phyloP scores from a whole-genome alignment of 2,113 vertebrate species.

The Hylia prasina region DNA sequence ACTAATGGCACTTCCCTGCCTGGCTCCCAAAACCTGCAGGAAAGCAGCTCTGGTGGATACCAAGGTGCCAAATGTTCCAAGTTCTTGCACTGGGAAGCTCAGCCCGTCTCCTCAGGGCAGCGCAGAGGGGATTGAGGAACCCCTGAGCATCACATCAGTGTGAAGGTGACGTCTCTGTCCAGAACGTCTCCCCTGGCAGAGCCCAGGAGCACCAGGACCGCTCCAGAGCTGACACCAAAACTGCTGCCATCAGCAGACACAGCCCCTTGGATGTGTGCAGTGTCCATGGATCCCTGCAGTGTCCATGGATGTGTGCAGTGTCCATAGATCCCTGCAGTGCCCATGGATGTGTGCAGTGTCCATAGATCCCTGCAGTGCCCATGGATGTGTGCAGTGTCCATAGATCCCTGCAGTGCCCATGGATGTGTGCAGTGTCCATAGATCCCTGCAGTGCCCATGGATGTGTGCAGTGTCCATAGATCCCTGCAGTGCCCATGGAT shows the following conservation, averaged over 20 bases:
- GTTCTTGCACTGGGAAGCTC: not conserved
- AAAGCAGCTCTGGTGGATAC: not conserved
- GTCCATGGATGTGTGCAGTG: no score
- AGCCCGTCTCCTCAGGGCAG: not conserved
- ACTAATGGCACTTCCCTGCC: accelerated
- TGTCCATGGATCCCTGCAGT: not conserved
- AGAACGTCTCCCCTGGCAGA: not conserved
- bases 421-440: not conserved
- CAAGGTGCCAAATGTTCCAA: not conserved
- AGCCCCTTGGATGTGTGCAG: not conserved
- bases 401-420: not conserved
- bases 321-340: no score
- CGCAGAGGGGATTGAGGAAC: not conserved
- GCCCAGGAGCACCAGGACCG: not conserved
- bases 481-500: not conserved
- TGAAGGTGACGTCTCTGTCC: not conserved
- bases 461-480: not conserved
- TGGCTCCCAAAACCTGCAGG: not conserved
- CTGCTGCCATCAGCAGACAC: not conserved
- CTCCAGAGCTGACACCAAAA: not conserved
- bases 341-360: not conserved
- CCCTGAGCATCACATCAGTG: not conserved
- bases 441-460: not conserved
- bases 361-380: accelerated
- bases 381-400: not conserved